These are phyloP conservation scores for Drosophila yooni DNA, from an alignment of 2,888 invertebrate species.

Conservation along the genomic window DNA sequence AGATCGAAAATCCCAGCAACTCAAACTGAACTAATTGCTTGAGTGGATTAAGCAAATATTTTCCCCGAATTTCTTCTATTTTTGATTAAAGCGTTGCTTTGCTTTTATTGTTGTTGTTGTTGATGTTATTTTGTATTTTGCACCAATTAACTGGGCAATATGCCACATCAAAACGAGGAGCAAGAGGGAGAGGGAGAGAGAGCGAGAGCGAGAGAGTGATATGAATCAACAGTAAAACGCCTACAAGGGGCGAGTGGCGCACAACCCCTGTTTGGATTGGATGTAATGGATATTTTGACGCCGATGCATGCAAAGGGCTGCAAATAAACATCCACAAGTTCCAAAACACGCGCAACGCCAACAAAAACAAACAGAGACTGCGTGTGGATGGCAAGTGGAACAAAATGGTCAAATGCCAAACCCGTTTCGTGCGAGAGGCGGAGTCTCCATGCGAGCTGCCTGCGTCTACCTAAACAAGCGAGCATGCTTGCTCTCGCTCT, in stretches of 20 bases:
- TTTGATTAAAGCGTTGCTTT: conserved; percentile 37
- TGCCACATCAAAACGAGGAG: conserved; percentile 50
- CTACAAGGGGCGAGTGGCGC: conserved; percentile 45
- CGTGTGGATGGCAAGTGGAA: conserved; percentile 46
- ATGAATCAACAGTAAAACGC: conserved; percentile 51
- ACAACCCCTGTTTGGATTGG: conserved; percentile 82
- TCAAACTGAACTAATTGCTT: conserved; percentile 60
- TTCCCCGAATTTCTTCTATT: conserved; percentile 52
- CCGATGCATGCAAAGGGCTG: conserved; percentile 79
- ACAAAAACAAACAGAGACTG: conserved; percentile 34
- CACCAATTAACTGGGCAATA: conserved; percentile 58
- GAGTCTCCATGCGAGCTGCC: conserved; percentile 57
- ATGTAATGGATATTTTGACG: conserved; percentile 84
- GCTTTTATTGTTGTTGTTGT: conserved; percentile 3
- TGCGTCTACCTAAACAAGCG: conserved; percentile 4
- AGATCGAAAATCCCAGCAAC: conserved; percentile 41
- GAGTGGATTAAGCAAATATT: conserved; percentile 52
- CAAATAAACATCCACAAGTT: conserved; percentile 83
- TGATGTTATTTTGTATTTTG: conserved; percentile 35
- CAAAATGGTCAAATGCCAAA: conserved; percentile 69
- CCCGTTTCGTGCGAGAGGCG: conserved; percentile 65
- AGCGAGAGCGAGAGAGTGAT: conserved; percentile 3
- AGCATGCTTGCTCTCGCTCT: conserved; percentile 10
- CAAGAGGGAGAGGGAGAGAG: conserved; percentile 5
- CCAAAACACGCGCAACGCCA: conserved; percentile 61